Base-by-base conservation (phyloP, 1,140 invertebrate genomes). In the Drosophila miranda region DNA sequence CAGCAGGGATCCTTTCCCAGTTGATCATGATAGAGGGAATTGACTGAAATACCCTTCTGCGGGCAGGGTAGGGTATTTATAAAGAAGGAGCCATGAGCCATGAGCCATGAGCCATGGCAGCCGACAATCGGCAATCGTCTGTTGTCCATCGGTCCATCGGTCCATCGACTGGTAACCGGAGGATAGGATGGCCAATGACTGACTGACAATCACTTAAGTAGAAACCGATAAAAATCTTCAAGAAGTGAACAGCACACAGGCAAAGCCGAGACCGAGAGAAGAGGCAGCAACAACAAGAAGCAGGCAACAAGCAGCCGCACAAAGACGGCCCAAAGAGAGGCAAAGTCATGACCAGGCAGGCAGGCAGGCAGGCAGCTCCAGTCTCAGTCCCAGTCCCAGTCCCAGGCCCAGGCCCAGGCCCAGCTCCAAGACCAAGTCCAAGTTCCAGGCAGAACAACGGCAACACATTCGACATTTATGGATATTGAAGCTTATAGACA, bases 121-220 rank as follows among this genome's bases (percentile, higher is more conserved):
- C 30, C 63, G 52, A 61, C 49, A 70, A 69, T 57, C 53, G 38
- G 38, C 44, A 55, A 64, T n/a, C 59, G 50, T 11, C 62, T 68
- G 62, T 38, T 11, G 34, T 38, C 34, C 34, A 38, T 38, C 34
- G 34, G 30, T 30, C 28, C 28, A 30, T 30, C 28, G 28, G 28
- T 68, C 66, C 45, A 69, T 69, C 66, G 59, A 73, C 43, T 67
- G 44, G 54, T 63, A 74, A 74, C 70, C 60, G 42, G 45, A 61
- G 69, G 68, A 62, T 63, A 61, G 69, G 68, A 62, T 63, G 64
- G 71, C 71, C 78, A 78, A 82, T 78, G 83, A 87, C 83, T 82
- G 83, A 88, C 82, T 87, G 82, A 87, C 82, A 87, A 87, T 87
- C 82, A 87, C 82, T 87, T 87, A 87, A 87, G 82, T 88, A 78